Base-by-base conservation (phyloP, 2,888 invertebrate species). In the Blomia tropicalis region DNA sequence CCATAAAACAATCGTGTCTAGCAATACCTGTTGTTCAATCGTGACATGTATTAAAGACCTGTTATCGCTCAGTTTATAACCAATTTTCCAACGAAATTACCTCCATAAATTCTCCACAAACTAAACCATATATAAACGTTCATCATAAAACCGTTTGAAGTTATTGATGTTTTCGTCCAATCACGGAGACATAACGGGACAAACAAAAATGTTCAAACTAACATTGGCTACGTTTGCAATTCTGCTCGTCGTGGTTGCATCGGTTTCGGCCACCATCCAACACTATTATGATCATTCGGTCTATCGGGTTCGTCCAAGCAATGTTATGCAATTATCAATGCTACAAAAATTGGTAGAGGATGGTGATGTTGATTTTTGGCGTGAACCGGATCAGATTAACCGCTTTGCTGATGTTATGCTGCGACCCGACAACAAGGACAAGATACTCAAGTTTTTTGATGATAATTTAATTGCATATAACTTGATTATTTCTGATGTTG, bases 401-500 rank as follows among this genome's bases (percentile, higher is more conserved):
- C 60, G 62, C 29, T 31, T 65, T 19, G 65, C 66, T 44, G 63
- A 66, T 66, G 75, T 87, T 3, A 78, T 87, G 56, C 80, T 86
- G 14, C 81, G 85, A 0, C 84, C 85, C 1, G 79, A 80, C 64
- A 76, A 70, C 2, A 80, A 68, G n/a, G 60, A 65, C 53, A 79
- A 80, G 66, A 82, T 86, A 1, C 78, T 81, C 62, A 75, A 79
- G 59, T 75, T 79, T 61, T 77, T 89, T 36, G 75, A 77, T 62
- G 77, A 79, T 41, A 79, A 81, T 66, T 79, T 80, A 61, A 79
- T 87, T 62, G 72, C 78, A 25, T 85, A 79, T 71, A 78, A 82
- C 58, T 76, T 87, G n/a, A 74, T 85, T 47, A 85, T 88, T 69
- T 79, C 83, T 59, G 83, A 89, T 74, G 73, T 89, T 19, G 67